phyloP scores from a whole-genome alignment of 2,888 invertebrate species.

The Lasioglossum figueresi region DNA sequence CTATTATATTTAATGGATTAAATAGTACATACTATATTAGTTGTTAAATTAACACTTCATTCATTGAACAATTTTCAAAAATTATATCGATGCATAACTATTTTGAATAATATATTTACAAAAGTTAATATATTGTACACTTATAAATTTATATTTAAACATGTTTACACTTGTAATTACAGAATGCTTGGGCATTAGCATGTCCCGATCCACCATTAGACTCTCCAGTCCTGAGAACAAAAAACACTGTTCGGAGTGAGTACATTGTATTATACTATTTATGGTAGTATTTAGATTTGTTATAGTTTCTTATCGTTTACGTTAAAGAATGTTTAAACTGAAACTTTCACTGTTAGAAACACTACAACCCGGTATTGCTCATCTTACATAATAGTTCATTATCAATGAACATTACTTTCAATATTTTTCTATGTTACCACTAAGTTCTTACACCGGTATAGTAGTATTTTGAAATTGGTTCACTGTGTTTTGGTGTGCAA shows the following conservation, averaged over 20 bases:
- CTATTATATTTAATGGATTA: conserved; percentile 8
- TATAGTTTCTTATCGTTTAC: not conserved
- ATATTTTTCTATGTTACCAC: not conserved
- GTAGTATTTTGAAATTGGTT: not conserved
- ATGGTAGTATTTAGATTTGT: not conserved
- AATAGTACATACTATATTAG: not conserved
- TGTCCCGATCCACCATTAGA: conserved; percentile 79
- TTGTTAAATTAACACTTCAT: not conserved
- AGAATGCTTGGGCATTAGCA: conserved; percentile 87
- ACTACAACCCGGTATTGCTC: not conserved
- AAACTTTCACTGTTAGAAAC: not conserved
- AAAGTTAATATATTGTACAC: not conserved
- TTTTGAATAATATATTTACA: not conserved
- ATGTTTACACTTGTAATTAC: conserved; percentile 54
- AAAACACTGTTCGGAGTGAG: conserved; percentile 70
- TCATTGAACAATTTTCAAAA: not conserved
- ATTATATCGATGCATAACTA: not conserved
- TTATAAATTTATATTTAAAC: not conserved
- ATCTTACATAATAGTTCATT: not conserved
- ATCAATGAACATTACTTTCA: not conserved
- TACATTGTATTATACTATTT: not conserved
- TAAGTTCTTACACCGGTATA: not conserved
- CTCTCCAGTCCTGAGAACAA: conserved; percentile 76
- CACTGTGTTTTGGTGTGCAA: not conserved
- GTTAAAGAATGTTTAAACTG: not conserved